phyloP scores from a whole-genome alignment of 2,797 vertebrate species.

The Artibeus lituratus region DNA sequence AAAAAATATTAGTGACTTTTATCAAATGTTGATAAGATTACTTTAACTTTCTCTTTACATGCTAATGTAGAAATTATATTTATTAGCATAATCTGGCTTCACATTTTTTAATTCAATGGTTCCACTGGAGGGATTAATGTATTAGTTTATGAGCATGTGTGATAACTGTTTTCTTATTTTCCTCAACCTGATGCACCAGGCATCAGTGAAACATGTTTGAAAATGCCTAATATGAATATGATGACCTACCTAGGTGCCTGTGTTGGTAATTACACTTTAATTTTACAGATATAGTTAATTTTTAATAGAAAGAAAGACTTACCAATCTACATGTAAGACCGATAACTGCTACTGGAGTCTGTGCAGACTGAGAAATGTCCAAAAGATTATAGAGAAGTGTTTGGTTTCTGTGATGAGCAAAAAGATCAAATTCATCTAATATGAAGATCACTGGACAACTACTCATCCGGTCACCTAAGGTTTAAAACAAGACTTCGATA shows the following conservation, averaged over 20 bases:
- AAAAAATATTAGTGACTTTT: not conserved
- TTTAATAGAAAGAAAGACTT: constrained; percentile 51
- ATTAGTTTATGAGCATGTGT: not conserved
- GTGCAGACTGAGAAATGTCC: constrained; percentile 95
- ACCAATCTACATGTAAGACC: constrained; percentile 97
- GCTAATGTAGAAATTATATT: not conserved
- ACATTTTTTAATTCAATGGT: not conserved
- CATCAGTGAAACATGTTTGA: not conserved
- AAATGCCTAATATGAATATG: not conserved
- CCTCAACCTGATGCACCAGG: not conserved
- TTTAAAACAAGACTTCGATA: constrained; percentile 10
- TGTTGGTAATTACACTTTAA: not conserved
- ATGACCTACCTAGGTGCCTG: not conserved
- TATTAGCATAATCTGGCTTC: not conserved
- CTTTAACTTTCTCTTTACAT: not conserved
- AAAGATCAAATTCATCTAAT: constrained; percentile 98
- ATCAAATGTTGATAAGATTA: not conserved
- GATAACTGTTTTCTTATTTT: not conserved
- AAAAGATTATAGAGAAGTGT: constrained; percentile 97
- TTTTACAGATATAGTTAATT: constrained; percentile 26
- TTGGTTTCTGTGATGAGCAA: constrained; percentile 97
- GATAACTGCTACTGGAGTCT: constrained; percentile 93
- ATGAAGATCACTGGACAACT: constrained; percentile 94
- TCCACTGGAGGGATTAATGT: not conserved
- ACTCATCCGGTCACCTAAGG: constrained; percentile 88